phyloP scores from a whole-genome alignment of 2,888 invertebrate genomes.

The Volucella bombylans region DNA sequence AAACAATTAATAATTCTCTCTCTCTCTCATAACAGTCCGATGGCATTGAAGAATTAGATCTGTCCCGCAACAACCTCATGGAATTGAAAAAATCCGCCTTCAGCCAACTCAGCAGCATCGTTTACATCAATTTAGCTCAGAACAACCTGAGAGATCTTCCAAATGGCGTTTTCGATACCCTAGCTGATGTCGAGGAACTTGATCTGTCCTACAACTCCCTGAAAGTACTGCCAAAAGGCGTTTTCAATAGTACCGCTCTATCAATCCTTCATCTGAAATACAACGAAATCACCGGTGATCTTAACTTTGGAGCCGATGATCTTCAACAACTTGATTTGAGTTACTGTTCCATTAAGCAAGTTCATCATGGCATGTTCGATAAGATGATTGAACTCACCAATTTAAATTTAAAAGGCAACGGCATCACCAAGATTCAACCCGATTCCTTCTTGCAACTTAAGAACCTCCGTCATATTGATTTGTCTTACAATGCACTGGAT shows the following conservation, averaged over 20 bases:
- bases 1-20: not conserved
- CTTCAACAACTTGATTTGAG: constrained; percentile 88
- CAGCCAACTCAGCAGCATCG: constrained; percentile 85
- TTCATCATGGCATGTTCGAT: constrained; percentile 87
- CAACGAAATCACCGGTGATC: constrained; percentile 86
- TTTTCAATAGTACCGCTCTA: constrained; percentile 87
- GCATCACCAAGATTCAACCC: constrained; percentile 86
- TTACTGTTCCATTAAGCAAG: constrained; percentile 86
- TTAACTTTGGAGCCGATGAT: constrained; percentile 85
- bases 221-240: constrained; percentile 85
- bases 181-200: constrained; percentile 87
- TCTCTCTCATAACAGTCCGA: constrained; percentile 80
- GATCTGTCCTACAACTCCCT: constrained; percentile 89
- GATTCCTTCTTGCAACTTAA: constrained; percentile 87
- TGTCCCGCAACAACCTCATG: constrained; percentile 87
- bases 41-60: constrained; percentile 87
- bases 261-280: constrained; percentile 88
- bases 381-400: constrained; percentile 86
- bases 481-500: constrained; percentile 88
- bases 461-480: constrained; percentile 87
- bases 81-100: constrained; percentile 87
- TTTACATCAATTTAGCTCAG: constrained; percentile 87
- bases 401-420: constrained; percentile 88
- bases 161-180: constrained; percentile 84
- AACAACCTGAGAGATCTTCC: constrained; percentile 85